Evolutionary conservation across 2,888 invertebrate species (phyloP), one percentile per base, ranked within the genome.

Genomic region (Lampropteryx suffumata): DNA sequence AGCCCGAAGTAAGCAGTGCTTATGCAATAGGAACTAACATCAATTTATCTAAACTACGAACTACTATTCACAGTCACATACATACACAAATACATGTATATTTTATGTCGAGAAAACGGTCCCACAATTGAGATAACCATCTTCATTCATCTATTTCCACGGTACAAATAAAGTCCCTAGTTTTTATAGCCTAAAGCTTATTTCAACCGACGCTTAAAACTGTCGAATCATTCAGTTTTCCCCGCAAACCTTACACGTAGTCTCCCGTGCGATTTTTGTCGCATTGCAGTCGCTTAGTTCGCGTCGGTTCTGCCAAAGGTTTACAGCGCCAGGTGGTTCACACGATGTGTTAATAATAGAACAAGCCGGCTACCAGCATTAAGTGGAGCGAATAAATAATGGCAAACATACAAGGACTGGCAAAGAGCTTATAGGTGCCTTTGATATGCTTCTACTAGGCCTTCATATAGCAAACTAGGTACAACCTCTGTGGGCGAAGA

Each of bases 361-460:
- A 71, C 53, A 59, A 60, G 58, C 57, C 46, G 44, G 63, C 60
- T 61, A 61, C 62, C 59, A 61, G 69, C 71, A 76, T 78, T 78
- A 79, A 77, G 76, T 72, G 73, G 61, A 45, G 47, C 57, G 67
- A 77, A 79, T 79, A 77, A 77, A 78, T 73, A 68, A 79, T 77
- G 66, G 63, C 57, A 26, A 57, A 55, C 57, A 33, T n/a, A 39
- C 28, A 33, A 7, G 33, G 13, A 12, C 21, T 4, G 26, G 11
- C 26, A n/a, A n/a, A 34, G 17, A 21, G 34, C 34, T 34, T 34
- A 17, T 34, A 21, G 33, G 21, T 21, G 5, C 21, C 2, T 21
- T 21, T 3, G 3, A 21, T 5, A 5, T 21, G 21, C 5, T 5
- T n/a, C n/a, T n/a, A n/a, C n/a, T n/a, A n/a, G n/a, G n/a, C n/a